These are phyloP conservation scores for Vidua chalybeata DNA, from an alignment of 2,113 vertebrate species.

Conservation along the genomic window DNA sequence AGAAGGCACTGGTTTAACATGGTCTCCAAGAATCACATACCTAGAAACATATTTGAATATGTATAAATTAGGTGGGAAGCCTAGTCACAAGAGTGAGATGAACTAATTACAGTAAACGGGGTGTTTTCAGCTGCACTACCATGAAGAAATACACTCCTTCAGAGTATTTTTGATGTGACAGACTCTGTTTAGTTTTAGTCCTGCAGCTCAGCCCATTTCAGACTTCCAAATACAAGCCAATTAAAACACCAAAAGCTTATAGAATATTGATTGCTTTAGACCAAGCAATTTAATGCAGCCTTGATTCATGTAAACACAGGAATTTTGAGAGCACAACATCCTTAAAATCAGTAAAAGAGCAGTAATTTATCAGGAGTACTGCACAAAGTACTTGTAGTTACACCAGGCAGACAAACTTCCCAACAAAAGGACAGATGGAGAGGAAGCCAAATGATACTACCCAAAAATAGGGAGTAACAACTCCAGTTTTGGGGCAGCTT, in stretches of 20 bases:
- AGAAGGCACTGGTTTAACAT: neutral
- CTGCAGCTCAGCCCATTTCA: constrained; percentile 24
- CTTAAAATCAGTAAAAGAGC: neutral
- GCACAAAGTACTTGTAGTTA: neutral
- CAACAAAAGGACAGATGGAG: neutral
- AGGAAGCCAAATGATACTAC: neutral
- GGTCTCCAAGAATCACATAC: neutral
- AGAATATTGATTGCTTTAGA: neutral
- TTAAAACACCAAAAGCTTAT: constrained; percentile 18
- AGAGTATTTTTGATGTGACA: constrained; percentile 11
- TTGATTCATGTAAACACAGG: neutral
- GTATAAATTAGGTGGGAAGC: neutral
- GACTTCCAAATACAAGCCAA: neutral
- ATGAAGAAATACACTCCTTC: neutral
- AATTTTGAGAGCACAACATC: neutral
- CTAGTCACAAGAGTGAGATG: neutral
- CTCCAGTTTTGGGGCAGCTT: neutral
- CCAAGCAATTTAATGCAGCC: neutral
- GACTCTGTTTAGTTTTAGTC: neutral
- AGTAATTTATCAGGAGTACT: neutral
- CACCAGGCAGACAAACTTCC: neutral
- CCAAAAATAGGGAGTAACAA: neutral
- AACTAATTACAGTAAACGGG: neutral
- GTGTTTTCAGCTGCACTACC: constrained; percentile 20
- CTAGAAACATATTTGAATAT: neutral